Evolutionary conservation across 2,888 invertebrate genomes (phyloP), one percentile per base, ranked within the genome.

Genomic region (Ptychoptera contaminata): DNA sequence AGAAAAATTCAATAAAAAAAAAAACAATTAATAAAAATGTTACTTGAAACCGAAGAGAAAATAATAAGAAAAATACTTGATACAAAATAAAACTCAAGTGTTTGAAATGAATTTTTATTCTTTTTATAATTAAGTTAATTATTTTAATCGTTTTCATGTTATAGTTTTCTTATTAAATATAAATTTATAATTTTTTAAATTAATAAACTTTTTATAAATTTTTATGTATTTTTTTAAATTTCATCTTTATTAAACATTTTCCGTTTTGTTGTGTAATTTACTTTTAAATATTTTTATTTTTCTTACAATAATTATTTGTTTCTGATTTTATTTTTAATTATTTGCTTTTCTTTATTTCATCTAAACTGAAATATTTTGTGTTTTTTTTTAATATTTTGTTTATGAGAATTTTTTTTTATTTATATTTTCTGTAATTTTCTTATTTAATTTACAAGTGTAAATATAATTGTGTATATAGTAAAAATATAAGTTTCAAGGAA

Each of bases 301-400:
- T n/a, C n/a, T 30, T 30, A 30, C 30, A 40, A 40, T 40, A 39
- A 29, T 29, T 29, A n/a, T 39, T 29, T 39, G 30, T 40, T 40
- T n/a, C 14, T 40, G 29, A 40, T 40, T 40, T 23, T 30, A 23
- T 30, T 23, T n/a, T 30, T 30, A 40, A 40, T 30, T 40, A 23
- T 30, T 40, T 30, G 16, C 29, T 30, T 30, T 23, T 23, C 30
- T 40, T 40, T 40, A 40, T 40, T 30, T 40, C 30, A 40, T 40
- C 40, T 40, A 40, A 40, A 40, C 40, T 30, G 29, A 40, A 30
- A 40, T 40, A 40, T 30, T 40, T 40, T 23, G 16, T 40, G 16
- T 23, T 11, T 39, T 39, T 29, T 40, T 40, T 40, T 30, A 7
- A 23, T 30, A 30, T 40, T 40, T 40, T 30, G 15, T 23, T 40